Conservation (phyloP, 1,140 invertebrate genomes). For the Colletes latitarsis region DNA sequence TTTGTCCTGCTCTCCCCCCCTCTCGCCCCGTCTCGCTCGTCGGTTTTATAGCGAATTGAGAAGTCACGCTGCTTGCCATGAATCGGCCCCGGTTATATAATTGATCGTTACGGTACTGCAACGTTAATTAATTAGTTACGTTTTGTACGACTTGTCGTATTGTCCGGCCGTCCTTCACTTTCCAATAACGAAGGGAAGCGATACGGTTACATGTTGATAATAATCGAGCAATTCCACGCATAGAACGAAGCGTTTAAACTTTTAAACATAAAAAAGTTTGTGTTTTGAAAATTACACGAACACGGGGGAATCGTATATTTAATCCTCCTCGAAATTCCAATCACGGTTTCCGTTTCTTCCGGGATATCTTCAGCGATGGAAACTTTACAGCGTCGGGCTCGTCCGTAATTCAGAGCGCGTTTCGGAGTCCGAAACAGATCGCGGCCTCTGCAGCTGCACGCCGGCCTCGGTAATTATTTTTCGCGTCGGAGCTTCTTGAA, state of each 20-base stretch:
- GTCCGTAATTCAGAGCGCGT: neutral
- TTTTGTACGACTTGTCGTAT: neutral
- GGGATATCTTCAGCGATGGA: too few relatives aligned
- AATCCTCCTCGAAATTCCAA: too few relatives aligned
- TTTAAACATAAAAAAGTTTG: too few relatives aligned
- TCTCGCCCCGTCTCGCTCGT: neutral
- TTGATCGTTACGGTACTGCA: conserved; percentile 5
- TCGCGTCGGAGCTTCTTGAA: conserved; percentile 7
- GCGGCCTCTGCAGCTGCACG: neutral
- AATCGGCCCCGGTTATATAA: conserved; percentile 26
- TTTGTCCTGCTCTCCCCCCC: neutral
- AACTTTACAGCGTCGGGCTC: neutral
- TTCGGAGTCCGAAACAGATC: neutral
- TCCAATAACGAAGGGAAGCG: too few relatives aligned
- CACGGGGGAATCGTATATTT: too few relatives aligned
- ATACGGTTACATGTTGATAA: too few relatives aligned
- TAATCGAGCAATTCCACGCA: too few relatives aligned
- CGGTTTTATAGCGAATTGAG: neutral
- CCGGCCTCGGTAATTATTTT: neutral
- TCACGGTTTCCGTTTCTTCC: too few relatives aligned
- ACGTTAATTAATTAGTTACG: conserved; percentile 36
- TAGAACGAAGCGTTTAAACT: too few relatives aligned
- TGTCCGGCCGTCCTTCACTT: too few relatives aligned
- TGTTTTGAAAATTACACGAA: too few relatives aligned
- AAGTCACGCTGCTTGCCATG: conserved; percentile 17